Evolutionary conservation across 2,113 vertebrate species (phyloP), one percentile per base, ranked within the genome.

Genomic region (Erythrocercus mccallii): DNA sequence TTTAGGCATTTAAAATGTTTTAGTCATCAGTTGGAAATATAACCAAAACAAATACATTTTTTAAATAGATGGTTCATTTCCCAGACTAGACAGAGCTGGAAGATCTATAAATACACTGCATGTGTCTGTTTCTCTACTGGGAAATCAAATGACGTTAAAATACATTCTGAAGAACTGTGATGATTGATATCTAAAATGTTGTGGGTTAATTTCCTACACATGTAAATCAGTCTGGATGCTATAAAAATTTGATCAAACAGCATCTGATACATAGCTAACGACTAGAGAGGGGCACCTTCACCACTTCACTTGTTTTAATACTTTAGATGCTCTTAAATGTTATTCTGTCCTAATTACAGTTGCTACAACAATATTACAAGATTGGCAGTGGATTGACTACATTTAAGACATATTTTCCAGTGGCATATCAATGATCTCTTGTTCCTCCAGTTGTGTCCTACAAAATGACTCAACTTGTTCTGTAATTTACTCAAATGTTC

Each of bases 401-500:
- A 38, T 81, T 62, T 86, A 86, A 83, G 80, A 88, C 66, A 77
- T 72, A 88, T 94, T 95, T 97, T 92, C 87, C 84, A 84, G 90
- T 57, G 86, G 72, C 79, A 66, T 84, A 90, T 96, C 86, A 97
- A 90, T 62, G 65, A 86, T 81, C 54, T 66, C 61, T 96, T 95
- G 42, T 92, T 96, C 79, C 30, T 90, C 78, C 64, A 78, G 54
- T 23, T 88, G 47, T 77, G 45, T 95, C 58, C 38, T 42, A 73
- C 60, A 70, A 66, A 87, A 92, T 96, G 92, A 96, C 76, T 95
- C 94, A 90, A 79, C 42, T 92, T 92, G 30, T 88, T 92, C 72
- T 82, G 42, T 78, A 61, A 91, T 92, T 83, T 81, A 83, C 84
- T 96, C 89, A 96, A 81, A 88, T 81, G 81, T 91, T 95, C 76